A percentile compares a stretch with the other conserved stretches of the same genome.
phyloP scores from a whole-genome alignment of 2,888 invertebrate species.

The Augiades crinisus region DNA sequence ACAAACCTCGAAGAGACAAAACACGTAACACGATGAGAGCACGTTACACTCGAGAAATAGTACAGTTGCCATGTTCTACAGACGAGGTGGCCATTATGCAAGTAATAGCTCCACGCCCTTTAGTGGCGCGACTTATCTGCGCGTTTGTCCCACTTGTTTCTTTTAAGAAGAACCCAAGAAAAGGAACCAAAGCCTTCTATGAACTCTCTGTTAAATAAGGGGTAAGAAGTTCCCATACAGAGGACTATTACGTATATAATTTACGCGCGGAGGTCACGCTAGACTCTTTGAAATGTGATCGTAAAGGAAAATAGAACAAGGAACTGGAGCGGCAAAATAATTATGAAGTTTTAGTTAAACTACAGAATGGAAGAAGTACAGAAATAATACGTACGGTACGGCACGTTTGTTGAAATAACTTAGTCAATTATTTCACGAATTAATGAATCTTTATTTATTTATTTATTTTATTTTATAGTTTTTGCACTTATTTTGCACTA shows the following conservation, averaged over 20 bases:
- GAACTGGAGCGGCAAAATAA: no score
- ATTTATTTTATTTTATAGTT: no score
- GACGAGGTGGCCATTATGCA: slow-evolving; percentile 11
- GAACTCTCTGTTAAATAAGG: slow-evolving; percentile 1
- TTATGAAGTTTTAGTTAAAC: no score
- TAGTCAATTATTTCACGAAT: no score
- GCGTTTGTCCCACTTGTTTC: slow-evolving; percentile 17
- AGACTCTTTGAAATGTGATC: no score
- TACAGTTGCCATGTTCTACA: neutral
- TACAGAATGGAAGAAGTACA: no score
- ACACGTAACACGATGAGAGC: neutral
- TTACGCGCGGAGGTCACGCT: no score
- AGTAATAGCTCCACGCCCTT: slow-evolving; percentile 16
- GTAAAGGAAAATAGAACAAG: no score
- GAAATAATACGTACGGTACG: no score
- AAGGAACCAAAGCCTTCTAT: slow-evolving; percentile 7
- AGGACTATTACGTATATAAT: neutral
- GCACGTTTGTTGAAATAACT: no score
- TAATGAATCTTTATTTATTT: no score
- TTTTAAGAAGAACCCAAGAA: slow-evolving; percentile 5
- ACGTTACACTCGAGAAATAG: neutral
- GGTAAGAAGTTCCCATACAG: slow-evolving; percentile 2
- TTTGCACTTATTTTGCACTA: no score
- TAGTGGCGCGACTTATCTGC: slow-evolving; percentile 10
- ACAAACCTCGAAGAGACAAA: neutral